Evolutionary conservation across 2,113 vertebrate species (phyloP).

Genomic region (Equus przewalskii): DNA sequence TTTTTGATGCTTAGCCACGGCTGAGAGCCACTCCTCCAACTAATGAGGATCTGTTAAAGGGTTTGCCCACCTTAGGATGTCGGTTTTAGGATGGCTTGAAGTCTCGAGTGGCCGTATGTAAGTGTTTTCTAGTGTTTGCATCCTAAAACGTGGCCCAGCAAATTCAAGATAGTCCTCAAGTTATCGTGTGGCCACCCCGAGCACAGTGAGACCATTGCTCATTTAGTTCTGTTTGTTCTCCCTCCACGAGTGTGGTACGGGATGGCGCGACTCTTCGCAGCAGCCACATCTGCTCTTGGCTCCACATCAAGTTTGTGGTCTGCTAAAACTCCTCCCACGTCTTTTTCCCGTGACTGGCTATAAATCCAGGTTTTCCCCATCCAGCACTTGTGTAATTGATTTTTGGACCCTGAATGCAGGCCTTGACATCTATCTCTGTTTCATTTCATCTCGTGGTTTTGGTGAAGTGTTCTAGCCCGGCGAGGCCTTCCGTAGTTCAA

Average conservation of each 20-base stretch:
- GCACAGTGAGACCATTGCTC: rapidly evolving
- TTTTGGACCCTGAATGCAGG: background rate
- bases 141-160: background rate
- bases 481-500: background rate
- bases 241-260: rapidly evolving
- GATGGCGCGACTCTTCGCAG: rapidly evolving
- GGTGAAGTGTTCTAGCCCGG: background rate
- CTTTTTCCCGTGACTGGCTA: rapidly evolving
- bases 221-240: rapidly evolving
- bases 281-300: background rate
- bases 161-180: background rate
- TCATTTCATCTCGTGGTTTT: background rate
- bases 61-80: background rate
- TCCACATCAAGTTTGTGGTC: rapidly evolving
- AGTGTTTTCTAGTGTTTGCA: background rate
- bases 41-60: background rate
- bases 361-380: background rate
- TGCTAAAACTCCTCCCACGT: background rate
- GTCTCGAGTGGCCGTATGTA: background rate
- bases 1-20: background rate
- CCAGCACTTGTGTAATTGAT: background rate
- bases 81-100: background rate
- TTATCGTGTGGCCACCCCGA: background rate
- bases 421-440: background rate
- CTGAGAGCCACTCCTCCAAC: background rate